A percentile compares a stretch with the other conserved stretches of the same genome.
Evolutionary conservation across 2,797 vertebrate genomes (phyloP).

Genomic region (Ceryle rudis): DNA sequence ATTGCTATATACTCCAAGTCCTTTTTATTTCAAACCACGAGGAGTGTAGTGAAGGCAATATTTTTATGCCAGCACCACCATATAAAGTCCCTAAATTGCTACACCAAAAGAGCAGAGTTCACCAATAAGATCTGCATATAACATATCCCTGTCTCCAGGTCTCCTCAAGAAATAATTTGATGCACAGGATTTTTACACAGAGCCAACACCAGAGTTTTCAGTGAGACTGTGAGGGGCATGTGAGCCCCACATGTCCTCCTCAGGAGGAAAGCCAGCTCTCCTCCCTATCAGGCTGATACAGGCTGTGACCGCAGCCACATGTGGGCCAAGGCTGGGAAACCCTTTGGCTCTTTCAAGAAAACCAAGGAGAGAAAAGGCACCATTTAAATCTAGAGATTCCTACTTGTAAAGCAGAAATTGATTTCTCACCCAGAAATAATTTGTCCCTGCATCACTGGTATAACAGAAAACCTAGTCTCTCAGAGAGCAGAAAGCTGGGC

Average conservation of each 20-base stretch:
- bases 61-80: not conserved
- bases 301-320: not conserved
- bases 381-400: not conserved
- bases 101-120: not conserved
- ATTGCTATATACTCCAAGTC: not conserved
- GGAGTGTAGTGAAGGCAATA: not conserved
- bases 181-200: not conserved
- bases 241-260: not conserved
- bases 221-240: rapidly evolving
- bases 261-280: not conserved
- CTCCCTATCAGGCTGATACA: not conserved
- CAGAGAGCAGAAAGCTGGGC: not conserved
- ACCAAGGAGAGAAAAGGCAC: not conserved
- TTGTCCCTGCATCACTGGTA: not conserved
- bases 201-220: not conserved
- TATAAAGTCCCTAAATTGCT: not conserved
- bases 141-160: not conserved
- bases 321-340: not conserved
- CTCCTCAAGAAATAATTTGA: not conserved
- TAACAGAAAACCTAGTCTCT: not conserved
- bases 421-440: not conserved
- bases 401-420: not conserved
- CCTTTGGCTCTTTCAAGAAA: not conserved
- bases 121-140: not conserved
- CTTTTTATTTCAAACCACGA: not conserved